phyloP scores from a whole-genome alignment of 2,888 invertebrate genomes.

The Coelinius sp. region DNA sequence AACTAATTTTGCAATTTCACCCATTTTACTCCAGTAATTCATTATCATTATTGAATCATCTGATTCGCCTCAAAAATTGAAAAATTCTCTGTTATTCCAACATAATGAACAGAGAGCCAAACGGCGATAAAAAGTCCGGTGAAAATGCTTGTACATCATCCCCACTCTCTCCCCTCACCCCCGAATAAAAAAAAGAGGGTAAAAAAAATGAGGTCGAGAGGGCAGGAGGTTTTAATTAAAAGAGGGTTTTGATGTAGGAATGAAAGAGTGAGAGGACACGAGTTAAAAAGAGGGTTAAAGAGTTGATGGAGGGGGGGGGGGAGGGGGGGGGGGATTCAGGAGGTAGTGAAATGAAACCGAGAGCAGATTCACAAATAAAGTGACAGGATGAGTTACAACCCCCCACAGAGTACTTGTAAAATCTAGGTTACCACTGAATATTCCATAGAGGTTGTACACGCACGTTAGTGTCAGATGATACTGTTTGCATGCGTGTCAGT shows the following conservation, averaged over 20 bases:
- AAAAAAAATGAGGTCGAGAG: slow-evolving; percentile 33
- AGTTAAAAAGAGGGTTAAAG: background rate
- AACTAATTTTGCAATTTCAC: too few species aligned
- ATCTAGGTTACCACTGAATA: slow-evolving; percentile 40
- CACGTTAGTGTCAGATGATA: slow-evolving; percentile 20
- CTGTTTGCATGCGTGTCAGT: slow-evolving; percentile 17
- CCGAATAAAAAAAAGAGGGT: background rate
- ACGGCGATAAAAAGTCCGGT: background rate
- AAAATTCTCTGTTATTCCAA: background rate
- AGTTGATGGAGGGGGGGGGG: background rate
- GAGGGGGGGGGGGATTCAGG: background rate
- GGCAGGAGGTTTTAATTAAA: slow-evolving; percentile 35
- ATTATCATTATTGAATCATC: too few species aligned
- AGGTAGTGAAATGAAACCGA: slow-evolving; percentile 7
- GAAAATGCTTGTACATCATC: slow-evolving; percentile 5
- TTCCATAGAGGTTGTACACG: slow-evolving; percentile 23
- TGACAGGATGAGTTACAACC: slow-evolving; percentile 30
- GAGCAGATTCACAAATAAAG: slow-evolving; percentile 35
- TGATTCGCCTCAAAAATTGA: background rate
- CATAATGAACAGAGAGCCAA: slow-evolving; percentile 4
- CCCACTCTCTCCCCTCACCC: too few species aligned
- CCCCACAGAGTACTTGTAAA: slow-evolving; percentile 15
- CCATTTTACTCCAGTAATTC: too few species aligned
- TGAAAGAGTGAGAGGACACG: background rate
- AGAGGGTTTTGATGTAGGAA: background rate